Base-by-base conservation (phyloP, 2,888 invertebrate genomes). In the Fragum sueziense region DNA sequence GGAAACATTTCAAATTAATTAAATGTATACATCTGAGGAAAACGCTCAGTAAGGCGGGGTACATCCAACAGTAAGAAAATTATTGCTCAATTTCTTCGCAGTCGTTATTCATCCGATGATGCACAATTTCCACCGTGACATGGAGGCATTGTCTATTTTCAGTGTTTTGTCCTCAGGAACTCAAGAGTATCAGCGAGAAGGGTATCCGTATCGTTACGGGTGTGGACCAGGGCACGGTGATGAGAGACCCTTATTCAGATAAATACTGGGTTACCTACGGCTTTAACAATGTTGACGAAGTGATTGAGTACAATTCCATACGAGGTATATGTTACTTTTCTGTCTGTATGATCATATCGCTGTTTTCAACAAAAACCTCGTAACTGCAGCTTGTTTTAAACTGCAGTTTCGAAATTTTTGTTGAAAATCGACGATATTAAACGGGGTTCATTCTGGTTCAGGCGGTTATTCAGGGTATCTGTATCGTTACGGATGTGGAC, bases 101-200 rank as follows among this genome's bases (percentile, higher is more conserved):
- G n/a, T n/a, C n/a, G n/a, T n/a, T n/a, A n/a, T n/a, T n/a, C n/a
- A n/a, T n/a, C n/a, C n/a, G n/a, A n/a, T n/a, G n/a, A n/a, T n/a
- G n/a, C n/a, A n/a, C n/a, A n/a, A n/a, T n/a, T n/a, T n/a, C n/a
- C n/a, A n/a, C n/a, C n/a, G n/a, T n/a, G n/a, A n/a, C n/a, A n/a
- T n/a, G n/a, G n/a, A n/a, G n/a, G n/a, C n/a, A n/a, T n/a, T n/a
- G 47, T 74, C 29, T 73, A 52, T 54, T 80, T 82, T 6, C 85
- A 89, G 90, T 86, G n/a, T 85, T 85, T n/a, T 90, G 90, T 72
- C 89, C 89, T 2, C 85, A 88, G 65, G 79, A 84, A 29, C 74
- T 91, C 14, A 84, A 85, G 4, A 86, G 87, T 1, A 89, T 91
- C 51, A 88, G 87, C 11, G 62, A 82, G 1, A 86, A 84, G 7